phyloP scores from a whole-genome alignment of 2,797 vertebrate genomes.

The Etheostoma nigrum region DNA sequence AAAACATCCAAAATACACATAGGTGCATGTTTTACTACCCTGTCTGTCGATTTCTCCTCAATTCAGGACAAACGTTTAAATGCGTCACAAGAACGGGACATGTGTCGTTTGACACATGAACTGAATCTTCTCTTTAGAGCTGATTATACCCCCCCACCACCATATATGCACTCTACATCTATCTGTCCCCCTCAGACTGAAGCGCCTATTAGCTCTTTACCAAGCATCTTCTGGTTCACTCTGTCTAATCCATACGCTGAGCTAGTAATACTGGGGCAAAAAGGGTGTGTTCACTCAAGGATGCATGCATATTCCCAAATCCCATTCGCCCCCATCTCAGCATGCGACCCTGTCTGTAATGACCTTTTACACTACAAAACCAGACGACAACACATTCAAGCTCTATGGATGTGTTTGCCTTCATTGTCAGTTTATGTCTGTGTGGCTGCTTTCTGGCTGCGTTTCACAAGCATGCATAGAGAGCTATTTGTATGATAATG shows the following conservation, averaged over 20 bases:
- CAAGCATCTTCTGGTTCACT: background rate
- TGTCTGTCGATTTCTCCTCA: too few species aligned
- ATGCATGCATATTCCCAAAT: background rate
- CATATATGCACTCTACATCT: background rate
- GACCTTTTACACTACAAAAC: slow-evolving; percentile 46
- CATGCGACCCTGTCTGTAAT: background rate
- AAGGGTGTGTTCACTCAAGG: slow-evolving; percentile 3
- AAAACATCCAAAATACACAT: too few species aligned
- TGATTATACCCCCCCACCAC: slow-evolving; percentile 36
- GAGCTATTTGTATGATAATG: slow-evolving; percentile 68
- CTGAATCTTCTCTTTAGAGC: slow-evolving; percentile 55
- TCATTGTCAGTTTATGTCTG: slow-evolving; percentile 48
- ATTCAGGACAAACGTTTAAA: too few species aligned
- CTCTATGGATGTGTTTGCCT: slow-evolving; percentile 44
- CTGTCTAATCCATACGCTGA: slow-evolving; percentile 33
- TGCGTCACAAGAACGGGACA: too few species aligned
- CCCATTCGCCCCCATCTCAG: slow-evolving; percentile 2
- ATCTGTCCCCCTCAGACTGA: background rate
- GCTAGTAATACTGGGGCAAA: slow-evolving; percentile 7
- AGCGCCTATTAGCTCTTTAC: slow-evolving; percentile 36
- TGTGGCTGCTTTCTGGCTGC: slow-evolving; percentile 11
- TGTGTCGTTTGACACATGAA: background rate
- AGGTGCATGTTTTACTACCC: too few species aligned
- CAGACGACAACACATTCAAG: slow-evolving; percentile 23
- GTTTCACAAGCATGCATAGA: slow-evolving; percentile 14